Evolutionary conservation across 2,888 invertebrate species (phyloP).

Genomic region (Scrobipalpa costella): DNA sequence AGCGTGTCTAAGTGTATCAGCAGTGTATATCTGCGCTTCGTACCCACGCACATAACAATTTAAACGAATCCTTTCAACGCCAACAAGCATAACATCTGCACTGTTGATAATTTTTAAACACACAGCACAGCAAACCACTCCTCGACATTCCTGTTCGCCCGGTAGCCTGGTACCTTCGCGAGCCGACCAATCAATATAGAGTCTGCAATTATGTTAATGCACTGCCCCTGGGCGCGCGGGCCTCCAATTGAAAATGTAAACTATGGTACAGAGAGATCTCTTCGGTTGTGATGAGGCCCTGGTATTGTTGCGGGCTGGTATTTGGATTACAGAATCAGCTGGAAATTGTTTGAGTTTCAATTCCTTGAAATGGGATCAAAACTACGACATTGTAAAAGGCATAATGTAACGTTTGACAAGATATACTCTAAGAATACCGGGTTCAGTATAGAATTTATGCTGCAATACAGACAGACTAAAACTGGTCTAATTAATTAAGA

Average conservation of each 20-base stretch:
- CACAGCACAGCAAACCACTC: neutral
- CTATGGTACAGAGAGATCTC: constrained; percentile 51
- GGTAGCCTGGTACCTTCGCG: constrained; percentile 37
- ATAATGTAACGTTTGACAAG: too few species aligned
- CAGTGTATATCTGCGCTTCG: too few species aligned
- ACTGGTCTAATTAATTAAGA: too few species aligned
- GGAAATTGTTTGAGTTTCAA: neutral
- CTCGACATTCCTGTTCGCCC: constrained; percentile 35
- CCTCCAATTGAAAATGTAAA: constrained; percentile 70
- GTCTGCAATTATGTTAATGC: constrained; percentile 78
- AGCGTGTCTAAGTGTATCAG: neutral
- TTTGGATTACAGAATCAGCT: neutral
- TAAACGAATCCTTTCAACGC: neutral
- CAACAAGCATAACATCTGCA: constrained; percentile 16
- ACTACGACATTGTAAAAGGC: too few species aligned
- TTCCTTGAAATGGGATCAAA: neutral
- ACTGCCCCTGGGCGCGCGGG: constrained; percentile 62
- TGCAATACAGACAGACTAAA: too few species aligned
- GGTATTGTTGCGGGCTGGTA: neutral
- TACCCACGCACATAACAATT: neutral
- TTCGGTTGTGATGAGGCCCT: constrained; percentile 50
- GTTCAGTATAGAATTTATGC: too few species aligned
- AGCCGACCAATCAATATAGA: constrained; percentile 69
- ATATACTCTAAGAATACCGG: too few species aligned
- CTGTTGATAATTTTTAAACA: constrained; percentile 19